phyloP scores from a whole-genome alignment of 2,797 vertebrate species.

The Ataeniobius toweri region DNA sequence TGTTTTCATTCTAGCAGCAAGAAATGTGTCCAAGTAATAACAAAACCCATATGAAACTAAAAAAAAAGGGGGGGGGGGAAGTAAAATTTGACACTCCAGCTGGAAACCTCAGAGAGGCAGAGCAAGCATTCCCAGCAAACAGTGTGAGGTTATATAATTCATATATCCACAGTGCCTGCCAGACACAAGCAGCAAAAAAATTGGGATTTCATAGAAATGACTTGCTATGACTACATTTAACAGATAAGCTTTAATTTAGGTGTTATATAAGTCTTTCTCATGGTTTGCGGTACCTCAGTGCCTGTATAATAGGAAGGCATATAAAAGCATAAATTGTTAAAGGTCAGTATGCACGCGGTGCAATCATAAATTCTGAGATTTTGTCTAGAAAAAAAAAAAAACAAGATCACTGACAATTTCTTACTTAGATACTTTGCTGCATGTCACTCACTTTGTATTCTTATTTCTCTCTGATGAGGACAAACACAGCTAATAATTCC shows the following conservation, averaged over 20 bases:
- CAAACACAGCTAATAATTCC: neutral
- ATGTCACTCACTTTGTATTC: neutral
- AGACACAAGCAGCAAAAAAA: conserved; percentile 63
- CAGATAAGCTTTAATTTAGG: neutral
- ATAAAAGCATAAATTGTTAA: neutral
- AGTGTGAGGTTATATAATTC: conserved; percentile 77
- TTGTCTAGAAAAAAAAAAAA: neutral
- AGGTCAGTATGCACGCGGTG: neutral
- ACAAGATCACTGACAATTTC: neutral
- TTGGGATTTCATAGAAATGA: conserved; percentile 12
- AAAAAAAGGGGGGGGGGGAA: conserved; percentile 14
- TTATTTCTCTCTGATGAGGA: conserved; percentile 3
- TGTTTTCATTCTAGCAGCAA: conserved; percentile 34
- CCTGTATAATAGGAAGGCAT: neutral
- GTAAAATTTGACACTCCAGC: conserved; percentile 65
- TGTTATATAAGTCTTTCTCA: neutral
- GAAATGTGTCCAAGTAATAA: conserved; percentile 62
- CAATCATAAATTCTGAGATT: conserved; percentile 19
- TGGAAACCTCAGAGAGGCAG: conserved; percentile 68
- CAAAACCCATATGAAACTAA: conserved; percentile 55
- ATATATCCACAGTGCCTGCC: conserved; percentile 56
- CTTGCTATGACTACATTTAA: conserved; percentile 7
- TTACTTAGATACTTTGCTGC: neutral
- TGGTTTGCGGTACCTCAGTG: neutral
- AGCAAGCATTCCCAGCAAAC: conserved; percentile 70